A percentile compares a stretch with the other conserved stretches of the same genome.
These are phyloP conservation scores for Protobothrops mucrosquamatus DNA, from an alignment of 2,113 vertebrate genomes.

Conservation along the genomic window DNA sequence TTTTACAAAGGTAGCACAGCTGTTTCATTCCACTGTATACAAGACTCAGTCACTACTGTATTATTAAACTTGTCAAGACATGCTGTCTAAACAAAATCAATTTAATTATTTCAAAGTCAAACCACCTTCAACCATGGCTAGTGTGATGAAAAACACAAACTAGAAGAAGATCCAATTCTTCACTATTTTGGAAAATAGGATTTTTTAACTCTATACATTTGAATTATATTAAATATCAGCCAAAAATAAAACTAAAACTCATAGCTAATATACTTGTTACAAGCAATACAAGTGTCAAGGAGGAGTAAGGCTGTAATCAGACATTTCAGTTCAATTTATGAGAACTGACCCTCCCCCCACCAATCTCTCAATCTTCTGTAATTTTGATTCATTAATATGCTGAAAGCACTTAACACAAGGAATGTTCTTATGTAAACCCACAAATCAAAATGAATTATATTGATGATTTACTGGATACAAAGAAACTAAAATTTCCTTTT, in stretches of 20 bases:
- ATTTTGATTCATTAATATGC: not conserved
- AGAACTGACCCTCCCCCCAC: not conserved
- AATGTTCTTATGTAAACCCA: not conserved
- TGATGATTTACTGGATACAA: not conserved
- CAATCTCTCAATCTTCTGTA: conserved; percentile 29
- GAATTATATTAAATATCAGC: conserved; percentile 22
- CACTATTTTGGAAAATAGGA: not conserved
- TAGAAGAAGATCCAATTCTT: conserved; percentile 1
- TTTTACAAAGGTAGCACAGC: conserved; percentile 7
- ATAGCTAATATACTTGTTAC: conserved; percentile 38
- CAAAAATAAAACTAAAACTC: conserved; percentile 39
- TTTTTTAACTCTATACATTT: conserved; percentile 40
- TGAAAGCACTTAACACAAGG: not conserved
- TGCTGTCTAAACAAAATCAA: conserved; percentile 36
- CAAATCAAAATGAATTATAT: not conserved
- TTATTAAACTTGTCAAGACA: not conserved
- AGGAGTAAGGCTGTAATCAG: not conserved
- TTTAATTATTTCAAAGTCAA: conserved; percentile 39
- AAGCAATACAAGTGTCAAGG: not conserved
- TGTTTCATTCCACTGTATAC: not conserved
- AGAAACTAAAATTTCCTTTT: not conserved
- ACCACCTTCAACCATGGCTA: conserved; percentile 48
- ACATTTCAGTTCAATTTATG: not conserved
- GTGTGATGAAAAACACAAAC: not conserved
- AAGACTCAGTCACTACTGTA: conserved; percentile 4